A percentile compares a stretch with the other conserved stretches of the same genome.
These are phyloP conservation scores for Lacerta viridis DNA, from an alignment of 2,797 vertebrate species.

Conservation along the genomic window DNA sequence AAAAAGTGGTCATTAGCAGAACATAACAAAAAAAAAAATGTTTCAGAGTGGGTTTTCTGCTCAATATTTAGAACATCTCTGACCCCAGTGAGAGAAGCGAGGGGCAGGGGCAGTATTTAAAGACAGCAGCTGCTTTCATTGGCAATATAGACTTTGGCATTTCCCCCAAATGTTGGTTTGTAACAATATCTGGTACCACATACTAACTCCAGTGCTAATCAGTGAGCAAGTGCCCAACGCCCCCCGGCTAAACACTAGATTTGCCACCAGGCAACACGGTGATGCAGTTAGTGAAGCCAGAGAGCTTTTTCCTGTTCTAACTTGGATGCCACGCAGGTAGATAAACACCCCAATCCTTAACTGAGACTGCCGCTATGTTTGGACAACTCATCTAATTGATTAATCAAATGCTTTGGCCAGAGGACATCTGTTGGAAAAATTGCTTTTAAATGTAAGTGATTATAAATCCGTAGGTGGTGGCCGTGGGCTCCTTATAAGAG, in stretches of 20 bases:
- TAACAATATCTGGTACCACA: neutral
- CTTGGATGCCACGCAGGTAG: neutral
- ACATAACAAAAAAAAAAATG: slow-evolving; percentile 39
- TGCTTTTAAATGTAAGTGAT: neutral
- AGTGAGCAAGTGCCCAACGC: neutral
- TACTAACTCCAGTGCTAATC: neutral
- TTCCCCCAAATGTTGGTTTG: neutral
- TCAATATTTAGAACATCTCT: slow-evolving; percentile 62
- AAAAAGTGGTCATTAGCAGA: slow-evolving; percentile 63
- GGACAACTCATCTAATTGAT: neutral
- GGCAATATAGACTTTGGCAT: slow-evolving; percentile 28
- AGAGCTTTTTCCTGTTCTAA: neutral
- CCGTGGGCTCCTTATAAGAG: neutral
- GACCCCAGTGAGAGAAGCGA: neutral
- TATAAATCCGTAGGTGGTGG: neutral
- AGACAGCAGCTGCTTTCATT: neutral
- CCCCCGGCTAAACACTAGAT: neutral
- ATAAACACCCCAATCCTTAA: neutral
- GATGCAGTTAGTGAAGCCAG: neutral
- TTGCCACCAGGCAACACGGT: neutral
- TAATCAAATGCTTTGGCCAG: neutral
- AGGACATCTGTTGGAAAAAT: too few relatives aligned
- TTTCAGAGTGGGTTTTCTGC: neutral
- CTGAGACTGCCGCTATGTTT: neutral
- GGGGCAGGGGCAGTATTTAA: neutral